These are phyloP conservation scores for Himalopsyche kuldschensis DNA, from an alignment of 2,888 invertebrate genomes.

Conservation along the genomic window DNA sequence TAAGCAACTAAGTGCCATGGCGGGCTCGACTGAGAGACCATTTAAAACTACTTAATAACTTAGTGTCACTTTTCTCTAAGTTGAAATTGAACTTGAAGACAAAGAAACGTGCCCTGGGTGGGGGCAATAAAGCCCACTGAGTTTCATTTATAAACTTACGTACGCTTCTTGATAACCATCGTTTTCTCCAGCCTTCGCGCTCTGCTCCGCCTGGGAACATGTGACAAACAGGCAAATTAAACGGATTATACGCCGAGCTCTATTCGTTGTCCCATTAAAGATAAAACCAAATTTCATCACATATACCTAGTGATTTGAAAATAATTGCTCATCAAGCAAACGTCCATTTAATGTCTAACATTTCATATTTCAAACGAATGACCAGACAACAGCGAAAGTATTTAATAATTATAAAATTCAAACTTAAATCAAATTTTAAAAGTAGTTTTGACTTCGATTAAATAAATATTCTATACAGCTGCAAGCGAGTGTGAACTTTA, in stretches of 20 bases:
- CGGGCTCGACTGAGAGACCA: constrained; percentile 26
- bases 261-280: not conserved
- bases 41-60: constrained; percentile 39
- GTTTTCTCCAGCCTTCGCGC: not conserved
- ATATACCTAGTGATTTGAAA: not conserved
- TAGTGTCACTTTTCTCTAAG: constrained; percentile 34
- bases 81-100: constrained; percentile 38
- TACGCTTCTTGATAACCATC: not conserved
- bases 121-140: constrained; percentile 19
- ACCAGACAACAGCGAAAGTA: no score
- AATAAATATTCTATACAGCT: no score
- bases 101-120: constrained; percentile 28
- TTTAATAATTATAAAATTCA: no score
- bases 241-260: not conserved
- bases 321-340: not conserved
- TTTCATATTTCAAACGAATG: no score
- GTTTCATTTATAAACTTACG: not conserved
- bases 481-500: no score
- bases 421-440: no score
- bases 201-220: not conserved
- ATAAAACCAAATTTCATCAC: not conserved
- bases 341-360: no score
- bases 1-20: constrained; percentile 20
- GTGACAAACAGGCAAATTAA: not conserved
- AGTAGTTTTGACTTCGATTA: no score